A percentile compares a stretch with the other conserved stretches of the same genome.
Evolutionary conservation across 1,140 invertebrate genomes (phyloP).

Genomic region (Trinorchestia longiramus): DNA sequence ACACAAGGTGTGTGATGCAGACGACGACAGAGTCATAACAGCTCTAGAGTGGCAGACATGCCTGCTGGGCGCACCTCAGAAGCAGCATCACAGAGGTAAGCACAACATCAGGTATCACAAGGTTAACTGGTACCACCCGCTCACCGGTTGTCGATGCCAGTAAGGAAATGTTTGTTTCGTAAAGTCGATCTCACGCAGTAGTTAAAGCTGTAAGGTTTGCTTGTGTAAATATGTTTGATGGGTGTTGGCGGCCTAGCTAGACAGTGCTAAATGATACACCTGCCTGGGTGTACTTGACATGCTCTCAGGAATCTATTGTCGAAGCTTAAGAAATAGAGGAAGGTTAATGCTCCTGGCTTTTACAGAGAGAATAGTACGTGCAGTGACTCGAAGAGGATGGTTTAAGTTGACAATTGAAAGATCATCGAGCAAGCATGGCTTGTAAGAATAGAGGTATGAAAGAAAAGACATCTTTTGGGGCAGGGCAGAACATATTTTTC

Average conservation of each 20-base stretch:
- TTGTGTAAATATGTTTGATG: too few species aligned
- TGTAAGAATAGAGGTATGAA: too few species aligned
- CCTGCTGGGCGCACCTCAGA: constrained; percentile 18
- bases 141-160: neutral
- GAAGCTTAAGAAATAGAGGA: neutral
- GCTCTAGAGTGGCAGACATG: constrained; percentile 39
- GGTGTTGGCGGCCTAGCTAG: too few species aligned
- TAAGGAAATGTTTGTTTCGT: neutral
- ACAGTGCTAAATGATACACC: too few species aligned
- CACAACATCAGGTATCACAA: neutral
- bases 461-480: too few species aligned
- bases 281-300: neutral
- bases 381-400: neutral
- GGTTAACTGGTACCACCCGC: neutral
- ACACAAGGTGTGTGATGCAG: constrained; percentile 45
- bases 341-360: neutral
- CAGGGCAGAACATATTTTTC: too few species aligned
- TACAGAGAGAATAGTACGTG: neutral
- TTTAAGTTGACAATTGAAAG: too few species aligned
- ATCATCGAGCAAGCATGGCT: too few species aligned
- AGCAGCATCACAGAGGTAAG: neutral
- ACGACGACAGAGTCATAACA: constrained; percentile 24
- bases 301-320: neutral
- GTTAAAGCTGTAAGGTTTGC: neutral
- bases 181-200: neutral